Conservation (phyloP, 2,113 vertebrate species). For the Catharus minimus region DNA sequence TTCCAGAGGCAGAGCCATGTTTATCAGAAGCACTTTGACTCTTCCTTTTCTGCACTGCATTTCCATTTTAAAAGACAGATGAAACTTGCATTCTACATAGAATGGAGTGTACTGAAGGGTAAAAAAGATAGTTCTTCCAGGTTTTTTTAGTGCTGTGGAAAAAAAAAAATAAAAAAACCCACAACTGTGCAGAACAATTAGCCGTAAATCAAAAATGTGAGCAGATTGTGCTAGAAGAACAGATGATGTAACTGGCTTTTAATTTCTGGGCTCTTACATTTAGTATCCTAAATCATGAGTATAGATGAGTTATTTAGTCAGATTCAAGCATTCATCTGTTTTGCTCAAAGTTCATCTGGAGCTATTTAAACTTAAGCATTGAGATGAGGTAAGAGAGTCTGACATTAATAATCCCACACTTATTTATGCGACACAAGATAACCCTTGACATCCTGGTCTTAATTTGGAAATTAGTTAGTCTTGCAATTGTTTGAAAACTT, state of each 20-base stretch:
- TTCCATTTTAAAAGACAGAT: background rate
- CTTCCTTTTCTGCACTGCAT: background rate
- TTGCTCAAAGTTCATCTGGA: slow-evolving; percentile 14
- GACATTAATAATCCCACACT: background rate
- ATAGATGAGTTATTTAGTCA: slow-evolving; percentile 14
- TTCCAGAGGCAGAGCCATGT: background rate
- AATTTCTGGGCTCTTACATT: slow-evolving; percentile 1
- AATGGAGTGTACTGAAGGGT: background rate
- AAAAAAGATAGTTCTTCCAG: background rate
- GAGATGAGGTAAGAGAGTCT: background rate
- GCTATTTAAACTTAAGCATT: background rate
- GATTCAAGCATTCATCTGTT: background rate
- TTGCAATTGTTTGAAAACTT: background rate
- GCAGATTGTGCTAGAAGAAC: slow-evolving; percentile 12
- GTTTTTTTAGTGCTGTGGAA: background rate
- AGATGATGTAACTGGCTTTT: slow-evolving; percentile 33
- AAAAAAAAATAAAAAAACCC: background rate
- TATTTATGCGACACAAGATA: background rate
- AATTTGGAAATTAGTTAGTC: background rate
- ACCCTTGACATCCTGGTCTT: background rate
- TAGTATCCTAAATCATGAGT: slow-evolving; percentile 12
- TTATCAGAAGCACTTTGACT: background rate
- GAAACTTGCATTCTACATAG: background rate
- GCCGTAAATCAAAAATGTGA: slow-evolving; percentile 36
- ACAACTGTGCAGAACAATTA: background rate